These are phyloP conservation scores for Gymnothorax javanicus DNA, from an alignment of 2,797 vertebrate species.

Conservation along the genomic window DNA sequence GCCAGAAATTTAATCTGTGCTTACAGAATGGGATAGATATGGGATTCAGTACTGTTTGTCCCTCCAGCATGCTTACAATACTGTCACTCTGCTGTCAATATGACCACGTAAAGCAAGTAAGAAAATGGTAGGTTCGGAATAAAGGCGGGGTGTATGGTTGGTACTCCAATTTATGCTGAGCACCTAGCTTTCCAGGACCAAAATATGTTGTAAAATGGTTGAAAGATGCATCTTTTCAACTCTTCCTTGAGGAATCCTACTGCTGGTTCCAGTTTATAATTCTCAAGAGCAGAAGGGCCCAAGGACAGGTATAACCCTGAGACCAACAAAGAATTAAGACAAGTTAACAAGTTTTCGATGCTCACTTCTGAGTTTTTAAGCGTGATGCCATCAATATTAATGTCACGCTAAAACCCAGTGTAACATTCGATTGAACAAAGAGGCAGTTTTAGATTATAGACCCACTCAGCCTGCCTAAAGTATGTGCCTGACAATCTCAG, in stretches of 20 bases:
- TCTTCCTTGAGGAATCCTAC: neutral
- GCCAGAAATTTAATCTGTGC: neutral
- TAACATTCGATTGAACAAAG: neutral
- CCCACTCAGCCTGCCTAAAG: neutral
- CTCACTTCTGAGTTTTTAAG: neutral
- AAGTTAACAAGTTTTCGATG: neutral
- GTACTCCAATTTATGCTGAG: neutral
- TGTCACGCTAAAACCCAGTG: neutral
- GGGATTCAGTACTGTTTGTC: neutral
- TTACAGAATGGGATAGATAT: neutral
- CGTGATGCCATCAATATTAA: conserved; percentile 7
- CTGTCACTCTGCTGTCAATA: neutral
- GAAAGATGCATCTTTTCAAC: neutral
- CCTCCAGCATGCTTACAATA: neutral
- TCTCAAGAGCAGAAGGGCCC: neutral
- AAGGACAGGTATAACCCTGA: neutral
- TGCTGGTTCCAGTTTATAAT: neutral
- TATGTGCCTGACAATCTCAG: neutral
- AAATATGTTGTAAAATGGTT: neutral
- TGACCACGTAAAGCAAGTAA: neutral
- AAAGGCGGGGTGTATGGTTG: neutral
- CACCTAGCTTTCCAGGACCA: neutral
- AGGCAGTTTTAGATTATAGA: neutral
- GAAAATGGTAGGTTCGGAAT: neutral
- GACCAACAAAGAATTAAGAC: neutral